A percentile compares a stretch with the other conserved stretches of the same genome.
These are phyloP conservation scores for Synanthedon tipuliformis DNA, from an alignment of 2,888 invertebrate genomes.

Conservation along the genomic window DNA sequence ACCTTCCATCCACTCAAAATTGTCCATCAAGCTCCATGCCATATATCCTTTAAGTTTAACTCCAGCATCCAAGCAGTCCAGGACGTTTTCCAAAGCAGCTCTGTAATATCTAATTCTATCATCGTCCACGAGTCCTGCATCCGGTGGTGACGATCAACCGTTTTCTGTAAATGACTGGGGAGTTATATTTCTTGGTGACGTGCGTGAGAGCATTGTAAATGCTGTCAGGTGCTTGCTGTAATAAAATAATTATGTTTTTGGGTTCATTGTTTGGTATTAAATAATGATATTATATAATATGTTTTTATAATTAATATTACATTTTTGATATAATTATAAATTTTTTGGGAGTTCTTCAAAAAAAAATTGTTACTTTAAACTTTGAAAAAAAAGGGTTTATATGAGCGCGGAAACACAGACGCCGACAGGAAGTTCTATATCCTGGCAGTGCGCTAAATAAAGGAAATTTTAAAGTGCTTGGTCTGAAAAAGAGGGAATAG, in stretches of 20 bases:
- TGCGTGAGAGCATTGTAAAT: conserved; percentile 46
- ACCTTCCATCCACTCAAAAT: conserved; percentile 65
- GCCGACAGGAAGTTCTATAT: no score
- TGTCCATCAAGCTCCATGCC: conserved; percentile 68
- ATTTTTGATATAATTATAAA: no score
- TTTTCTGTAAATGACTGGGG: conserved; percentile 72
- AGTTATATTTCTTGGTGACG: conserved; percentile 44
- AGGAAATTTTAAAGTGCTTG: no score
- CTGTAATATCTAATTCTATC: conserved; percentile 1
- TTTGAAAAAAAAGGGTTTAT: no score
- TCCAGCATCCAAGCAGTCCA: conserved; percentile 1
- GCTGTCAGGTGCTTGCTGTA: conserved; percentile 68
- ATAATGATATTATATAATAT: no score
- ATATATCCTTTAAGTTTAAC: conserved; percentile 37
- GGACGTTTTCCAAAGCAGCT: conserved; percentile 1
- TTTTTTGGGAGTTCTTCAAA: no score
- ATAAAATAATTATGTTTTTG: not conserved
- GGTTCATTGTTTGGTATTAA: no score
- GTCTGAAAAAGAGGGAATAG: no score
- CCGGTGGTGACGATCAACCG: conserved; percentile 46
- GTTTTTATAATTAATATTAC: no score
- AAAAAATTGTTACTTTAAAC: no score
- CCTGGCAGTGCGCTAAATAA: no score
- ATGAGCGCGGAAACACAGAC: no score
- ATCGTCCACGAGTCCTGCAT: conserved; percentile 1